Percentiles rank a stretch among this genome's conserved stretches.
phyloP scores from a whole-genome alignment of 2,888 invertebrate species.

The Lottia scabra region DNA sequence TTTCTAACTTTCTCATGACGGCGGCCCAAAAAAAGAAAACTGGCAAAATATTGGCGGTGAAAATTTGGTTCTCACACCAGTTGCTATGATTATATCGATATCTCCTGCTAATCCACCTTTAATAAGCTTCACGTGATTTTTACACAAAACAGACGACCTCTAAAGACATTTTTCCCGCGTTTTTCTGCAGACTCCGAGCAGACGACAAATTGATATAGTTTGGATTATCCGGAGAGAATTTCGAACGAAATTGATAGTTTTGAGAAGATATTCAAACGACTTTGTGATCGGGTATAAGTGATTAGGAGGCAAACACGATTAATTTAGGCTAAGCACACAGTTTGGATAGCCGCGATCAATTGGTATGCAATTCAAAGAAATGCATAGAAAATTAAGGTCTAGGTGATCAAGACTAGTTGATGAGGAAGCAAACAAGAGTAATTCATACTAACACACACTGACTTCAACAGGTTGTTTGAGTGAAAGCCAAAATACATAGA shows the following conservation, averaged over 20 bases:
- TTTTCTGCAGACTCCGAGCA: constrained; percentile 4
- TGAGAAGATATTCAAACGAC: no score
- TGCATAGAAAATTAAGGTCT: no score
- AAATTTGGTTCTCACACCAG: constrained; percentile 3
- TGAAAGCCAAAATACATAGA: constrained; percentile 16
- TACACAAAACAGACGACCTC: neutral
- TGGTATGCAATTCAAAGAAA: no score
- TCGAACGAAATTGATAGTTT: no score
- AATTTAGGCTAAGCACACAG: no score
- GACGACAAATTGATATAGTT: constrained; percentile 10
- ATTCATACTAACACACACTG: constrained; percentile 9
- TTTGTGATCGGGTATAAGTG: no score
- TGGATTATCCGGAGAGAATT: no score
- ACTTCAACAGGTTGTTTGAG: constrained; percentile 18
- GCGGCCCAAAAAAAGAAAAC: neutral
- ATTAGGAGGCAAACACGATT: no score
- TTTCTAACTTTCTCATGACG: neutral
- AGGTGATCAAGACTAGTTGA: neutral
- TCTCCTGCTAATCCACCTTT: neutral
- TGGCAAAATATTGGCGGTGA: neutral
- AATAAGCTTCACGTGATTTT: neutral
- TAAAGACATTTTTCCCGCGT: neutral
- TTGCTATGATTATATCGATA: neutral
- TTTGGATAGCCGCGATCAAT: no score
- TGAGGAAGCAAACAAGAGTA: constrained; percentile 15